These are phyloP conservation scores for Meteorus colon DNA, from an alignment of 2,888 invertebrate genomes.

Conservation along the genomic window DNA sequence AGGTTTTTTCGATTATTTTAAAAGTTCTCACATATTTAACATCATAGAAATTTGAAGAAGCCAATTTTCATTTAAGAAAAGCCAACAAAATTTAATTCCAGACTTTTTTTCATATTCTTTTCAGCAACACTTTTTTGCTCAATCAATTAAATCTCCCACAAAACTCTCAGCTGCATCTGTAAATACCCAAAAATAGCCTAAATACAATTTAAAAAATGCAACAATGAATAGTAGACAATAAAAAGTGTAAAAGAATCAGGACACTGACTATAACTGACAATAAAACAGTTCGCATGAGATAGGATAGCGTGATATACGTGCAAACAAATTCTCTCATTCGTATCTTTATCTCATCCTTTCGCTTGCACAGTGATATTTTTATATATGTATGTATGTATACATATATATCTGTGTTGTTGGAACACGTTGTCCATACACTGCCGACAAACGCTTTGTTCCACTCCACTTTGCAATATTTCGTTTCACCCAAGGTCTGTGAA, in stretches of 20 bases:
- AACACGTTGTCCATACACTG: not conserved
- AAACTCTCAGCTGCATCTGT: no score
- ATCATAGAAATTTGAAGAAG: no score
- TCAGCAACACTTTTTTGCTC: no score
- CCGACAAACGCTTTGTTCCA: conserved; percentile 38
- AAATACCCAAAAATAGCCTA: no score
- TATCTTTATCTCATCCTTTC: conserved; percentile 14
- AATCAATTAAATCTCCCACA: no score
- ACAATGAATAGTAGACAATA: no score
- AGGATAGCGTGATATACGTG: not conserved
- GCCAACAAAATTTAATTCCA: no score
- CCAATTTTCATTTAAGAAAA: no score
- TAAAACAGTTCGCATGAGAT: conserved; percentile 1
- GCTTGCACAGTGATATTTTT: conserved; percentile 3
- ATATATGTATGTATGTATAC: not conserved
- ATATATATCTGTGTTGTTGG: not conserved
- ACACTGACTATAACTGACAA: not conserved
- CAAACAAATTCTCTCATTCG: not conserved
- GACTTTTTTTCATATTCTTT: no score
- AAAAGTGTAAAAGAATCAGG: not conserved
- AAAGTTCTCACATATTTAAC: no score
- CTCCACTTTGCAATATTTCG: conserved; percentile 46
- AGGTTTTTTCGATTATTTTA: no score
- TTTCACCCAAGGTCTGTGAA: conserved; percentile 43
- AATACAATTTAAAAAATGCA: no score